phyloP scores from a whole-genome alignment of 2,888 invertebrate genomes.

The Hemistola chrysoprasaria region DNA sequence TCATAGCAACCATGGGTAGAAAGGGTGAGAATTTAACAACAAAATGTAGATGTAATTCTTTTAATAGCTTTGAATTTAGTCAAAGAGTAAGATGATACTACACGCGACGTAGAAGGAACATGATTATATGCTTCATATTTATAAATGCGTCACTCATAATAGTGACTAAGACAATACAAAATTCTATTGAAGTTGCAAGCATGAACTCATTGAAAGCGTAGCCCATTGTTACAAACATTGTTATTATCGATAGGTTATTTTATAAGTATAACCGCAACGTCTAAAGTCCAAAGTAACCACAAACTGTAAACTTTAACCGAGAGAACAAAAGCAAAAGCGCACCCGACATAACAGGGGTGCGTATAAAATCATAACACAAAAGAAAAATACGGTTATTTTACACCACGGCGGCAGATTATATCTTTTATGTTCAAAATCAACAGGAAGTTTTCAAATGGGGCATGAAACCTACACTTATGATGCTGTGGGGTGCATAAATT shows the following conservation, averaged over 20 bases:
- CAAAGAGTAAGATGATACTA: no score
- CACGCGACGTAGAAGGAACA: no score
- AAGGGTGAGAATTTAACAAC: no score
- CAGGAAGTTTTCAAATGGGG: slow-evolving; percentile 81
- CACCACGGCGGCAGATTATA: slow-evolving; percentile 81
- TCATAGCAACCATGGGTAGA: no score
- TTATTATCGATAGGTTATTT: slow-evolving; percentile 8
- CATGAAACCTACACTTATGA: slow-evolving; percentile 82
- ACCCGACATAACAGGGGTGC: slow-evolving; percentile 59
- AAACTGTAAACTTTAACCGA: slow-evolving; percentile 42
- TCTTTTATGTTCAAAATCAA: slow-evolving; percentile 80
- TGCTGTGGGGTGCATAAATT: slow-evolving; percentile 78
- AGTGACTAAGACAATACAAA: no score
- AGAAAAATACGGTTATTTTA: slow-evolving; percentile 80
- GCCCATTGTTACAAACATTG: neutral
- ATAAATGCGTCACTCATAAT: no score
- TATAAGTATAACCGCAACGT: slow-evolving; percentile 19
- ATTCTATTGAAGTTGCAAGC: no score
- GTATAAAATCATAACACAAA: slow-evolving; percentile 71
- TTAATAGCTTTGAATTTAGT: no score
- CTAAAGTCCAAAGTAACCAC: slow-evolving; percentile 45
- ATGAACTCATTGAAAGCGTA: no score
- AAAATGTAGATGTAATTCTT: no score
- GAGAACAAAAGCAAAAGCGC: slow-evolving; percentile 55
- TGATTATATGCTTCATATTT: no score